Base-by-base conservation (phyloP, 2,113 vertebrate species). In the Gallinago media region DNA sequence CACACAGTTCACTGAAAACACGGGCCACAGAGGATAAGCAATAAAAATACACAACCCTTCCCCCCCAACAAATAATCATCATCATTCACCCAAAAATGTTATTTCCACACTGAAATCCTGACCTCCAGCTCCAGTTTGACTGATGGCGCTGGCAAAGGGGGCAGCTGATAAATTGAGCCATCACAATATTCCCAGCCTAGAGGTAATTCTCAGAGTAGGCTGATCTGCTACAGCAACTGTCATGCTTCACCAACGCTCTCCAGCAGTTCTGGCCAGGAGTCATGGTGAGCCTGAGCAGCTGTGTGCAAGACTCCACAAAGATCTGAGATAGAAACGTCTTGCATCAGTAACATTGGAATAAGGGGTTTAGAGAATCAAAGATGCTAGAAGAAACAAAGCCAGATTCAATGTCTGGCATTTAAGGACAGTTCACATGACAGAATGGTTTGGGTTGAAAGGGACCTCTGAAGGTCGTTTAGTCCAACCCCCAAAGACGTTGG, bases 141-240 rank as follows among this genome's bases (percentile, higher is more conserved):
- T 77, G 91, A 90, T 66, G 38, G 67, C 58, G 55, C 71, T 88
- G 79, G 92, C 83, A 78, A 80, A 90, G 12, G 72, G 65, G 59
- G 62, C 68, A 86, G 91, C 58, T 94, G 90, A 92, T 59, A 70
- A 58, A 94, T 58, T 65, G 85, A 96, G 79, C 63, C 75, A 80
- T 90, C 91, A 58, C 19, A 46, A 11, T 56, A 65, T 49, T 82
- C 85, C 72, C 75, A 92, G 78, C 67, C 79, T 25, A 27, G 50
- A 92, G 54, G 54, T 23, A 75, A 76, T 70, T 78, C 62, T 56
- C 62, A 8, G 66, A 65, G 62, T 8, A 15, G 0, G 29, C 19
- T 4, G 4, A 62, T 40, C 32, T 56, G 31, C 82, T 66, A 9
- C 58, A 80, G 54, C 22, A 29, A 29, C 55, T 67, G 50, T 27